Conservation (phyloP, 2,888 invertebrate species). For the Graphium colonna region DNA sequence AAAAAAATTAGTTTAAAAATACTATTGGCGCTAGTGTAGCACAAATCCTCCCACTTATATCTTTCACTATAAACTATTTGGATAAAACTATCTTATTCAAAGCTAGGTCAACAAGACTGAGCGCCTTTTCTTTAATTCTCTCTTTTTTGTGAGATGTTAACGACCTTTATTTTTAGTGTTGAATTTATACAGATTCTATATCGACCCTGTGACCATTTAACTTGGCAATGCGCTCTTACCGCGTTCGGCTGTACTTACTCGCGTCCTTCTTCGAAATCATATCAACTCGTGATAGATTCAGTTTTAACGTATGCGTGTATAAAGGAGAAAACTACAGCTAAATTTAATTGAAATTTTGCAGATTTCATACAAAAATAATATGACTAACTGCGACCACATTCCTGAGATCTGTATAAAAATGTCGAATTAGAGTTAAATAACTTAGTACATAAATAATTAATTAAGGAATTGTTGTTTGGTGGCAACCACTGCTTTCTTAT, state of each 20-base stretch:
- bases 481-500: conserved; percentile 34
- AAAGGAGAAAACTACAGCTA: not conserved
- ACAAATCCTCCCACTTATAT: not conserved
- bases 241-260: conserved; percentile 21
- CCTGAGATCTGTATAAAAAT: conserved; percentile 41
- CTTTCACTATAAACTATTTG: not conserved
- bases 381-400: conserved; percentile 9
- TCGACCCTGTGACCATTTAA: not conserved
- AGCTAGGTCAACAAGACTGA: not conserved
- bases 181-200: conserved; percentile 16
- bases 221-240: conserved; percentile 16
- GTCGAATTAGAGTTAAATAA: conserved; percentile 44
- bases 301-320: conserved; percentile 36
- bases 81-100: not conserved
- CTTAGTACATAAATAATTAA: conserved; percentile 59
- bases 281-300: conserved; percentile 54
- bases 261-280: conserved; percentile 41
- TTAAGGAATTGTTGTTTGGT: conserved; percentile 49
- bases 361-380: too few species aligned
- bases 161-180: conserved; percentile 19
- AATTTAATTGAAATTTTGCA: not conserved
- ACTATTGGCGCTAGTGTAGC: too few species aligned
- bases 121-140: not conserved
- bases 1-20: too few species aligned
- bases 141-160: not conserved